phyloP scores from a whole-genome alignment of 1,140 invertebrate species.

The Eurosta solidaginis region DNA sequence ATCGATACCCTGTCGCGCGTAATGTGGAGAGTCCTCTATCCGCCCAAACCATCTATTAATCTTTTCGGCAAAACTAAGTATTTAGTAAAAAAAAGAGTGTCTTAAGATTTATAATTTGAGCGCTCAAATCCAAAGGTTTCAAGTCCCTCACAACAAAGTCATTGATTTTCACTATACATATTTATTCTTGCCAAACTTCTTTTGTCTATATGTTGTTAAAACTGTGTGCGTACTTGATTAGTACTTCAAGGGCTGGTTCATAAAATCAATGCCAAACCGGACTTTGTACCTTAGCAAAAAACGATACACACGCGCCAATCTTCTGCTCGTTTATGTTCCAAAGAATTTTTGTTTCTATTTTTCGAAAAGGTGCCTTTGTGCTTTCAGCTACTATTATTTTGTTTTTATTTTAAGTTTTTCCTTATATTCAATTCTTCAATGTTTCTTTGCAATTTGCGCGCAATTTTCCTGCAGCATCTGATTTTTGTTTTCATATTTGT shows the following conservation, averaged over 20 bases:
- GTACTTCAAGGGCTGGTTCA: background rate
- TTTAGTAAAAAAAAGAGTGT: too few relatives aligned
- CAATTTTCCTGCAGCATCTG: constrained; percentile 20
- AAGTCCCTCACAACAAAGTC: too few relatives aligned
- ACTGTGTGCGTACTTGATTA: background rate
- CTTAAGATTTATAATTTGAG: too few relatives aligned
- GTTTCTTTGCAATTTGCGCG: constrained; percentile 24
- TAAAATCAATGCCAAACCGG: constrained; percentile 6
- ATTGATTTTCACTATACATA: too few relatives aligned
- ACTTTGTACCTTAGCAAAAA: constrained; percentile 2
- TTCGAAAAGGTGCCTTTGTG: background rate
- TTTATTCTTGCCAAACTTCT: background rate
- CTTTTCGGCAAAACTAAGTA: too few relatives aligned
- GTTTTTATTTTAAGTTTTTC: background rate
- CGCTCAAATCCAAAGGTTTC: too few relatives aligned
- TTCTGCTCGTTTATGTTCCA: background rate
- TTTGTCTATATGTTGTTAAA: background rate
- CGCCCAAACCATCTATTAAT: too few relatives aligned
- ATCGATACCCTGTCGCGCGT: too few relatives aligned
- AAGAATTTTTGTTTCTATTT: background rate
- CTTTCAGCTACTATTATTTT: background rate
- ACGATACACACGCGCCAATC: too few relatives aligned
- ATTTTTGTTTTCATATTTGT: constrained; percentile 23
- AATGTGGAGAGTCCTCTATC: too few relatives aligned
- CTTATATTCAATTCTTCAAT: background rate